Evolutionary conservation across 2,888 invertebrate species (phyloP).

Genomic region (Pachydiplax longipennis): DNA sequence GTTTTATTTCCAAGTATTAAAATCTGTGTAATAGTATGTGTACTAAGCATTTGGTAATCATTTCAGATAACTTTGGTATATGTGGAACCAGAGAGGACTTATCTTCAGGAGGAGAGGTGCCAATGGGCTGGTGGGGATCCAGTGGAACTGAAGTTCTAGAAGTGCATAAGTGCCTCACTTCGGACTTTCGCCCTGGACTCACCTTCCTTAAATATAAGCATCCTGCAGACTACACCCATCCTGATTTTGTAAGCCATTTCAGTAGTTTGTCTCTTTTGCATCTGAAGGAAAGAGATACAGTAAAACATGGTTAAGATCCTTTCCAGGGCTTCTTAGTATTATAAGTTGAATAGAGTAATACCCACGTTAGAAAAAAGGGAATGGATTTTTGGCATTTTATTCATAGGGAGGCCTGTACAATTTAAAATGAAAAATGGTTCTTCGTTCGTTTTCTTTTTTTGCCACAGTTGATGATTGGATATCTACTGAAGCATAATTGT

Average conservation of each 20-base stretch:
- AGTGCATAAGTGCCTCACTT: constrained; percentile 78
- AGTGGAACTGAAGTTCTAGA: constrained; percentile 74
- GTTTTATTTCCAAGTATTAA: too few relatives aligned
- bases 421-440: too few relatives aligned
- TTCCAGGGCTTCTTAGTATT: too few relatives aligned
- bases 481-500: too few relatives aligned
- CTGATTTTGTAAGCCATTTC: constrained; percentile 72
- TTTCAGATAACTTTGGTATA: constrained; percentile 77
- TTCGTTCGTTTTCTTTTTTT: too few relatives aligned
- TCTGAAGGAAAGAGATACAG: not conserved
- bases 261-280: not conserved
- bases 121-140: constrained; percentile 90
- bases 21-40: not conserved
- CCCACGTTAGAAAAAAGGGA: too few relatives aligned
- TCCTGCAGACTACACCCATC: constrained; percentile 86
- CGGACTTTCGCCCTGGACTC: constrained; percentile 84
- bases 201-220: constrained; percentile 88
- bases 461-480: too few relatives aligned
- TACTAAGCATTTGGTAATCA: constrained; percentile 9
- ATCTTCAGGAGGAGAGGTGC: constrained; percentile 64
- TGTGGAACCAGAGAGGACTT: constrained; percentile 81
- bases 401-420: too few relatives aligned
- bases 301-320: too few relatives aligned
- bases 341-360: too few relatives aligned
- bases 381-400: too few relatives aligned